Conservation (phyloP, 1,140 invertebrate species). For the Drosophila pallidifrons region DNA sequence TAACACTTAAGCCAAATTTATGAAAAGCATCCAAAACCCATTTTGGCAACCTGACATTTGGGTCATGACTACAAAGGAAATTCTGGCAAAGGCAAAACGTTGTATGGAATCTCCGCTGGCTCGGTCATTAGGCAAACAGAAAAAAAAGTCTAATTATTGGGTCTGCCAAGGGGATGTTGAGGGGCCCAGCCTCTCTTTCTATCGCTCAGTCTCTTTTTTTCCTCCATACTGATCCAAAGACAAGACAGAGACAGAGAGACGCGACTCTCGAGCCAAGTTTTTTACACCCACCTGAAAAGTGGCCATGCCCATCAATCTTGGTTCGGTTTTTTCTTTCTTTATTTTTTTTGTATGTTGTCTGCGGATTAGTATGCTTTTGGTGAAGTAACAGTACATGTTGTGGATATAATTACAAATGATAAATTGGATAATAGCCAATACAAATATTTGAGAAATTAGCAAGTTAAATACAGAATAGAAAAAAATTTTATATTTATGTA, state of each 20-base stretch:
- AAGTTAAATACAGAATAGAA: neutral
- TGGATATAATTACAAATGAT: conserved; percentile 2
- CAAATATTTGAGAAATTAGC: neutral
- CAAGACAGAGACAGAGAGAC: conserved; percentile 35
- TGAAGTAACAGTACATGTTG: conserved; percentile 15
- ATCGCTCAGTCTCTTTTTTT: neutral
- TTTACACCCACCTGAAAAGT: conserved; percentile 54
- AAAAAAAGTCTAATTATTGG: conserved; percentile 72
- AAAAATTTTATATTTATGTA: no score
- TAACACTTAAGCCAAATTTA: conserved; percentile 67
- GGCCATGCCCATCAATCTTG: conserved; percentile 68
- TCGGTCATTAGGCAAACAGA: conserved; percentile 54
- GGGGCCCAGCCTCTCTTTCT: neutral
- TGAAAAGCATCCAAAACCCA: conserved; percentile 38
- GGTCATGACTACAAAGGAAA: conserved; percentile 75
- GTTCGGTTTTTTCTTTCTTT: conserved; percentile 40
- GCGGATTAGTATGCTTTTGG: conserved; percentile 5
- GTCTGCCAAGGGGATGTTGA: neutral
- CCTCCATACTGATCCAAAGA: neutral
- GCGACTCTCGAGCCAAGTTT: conserved; percentile 49
- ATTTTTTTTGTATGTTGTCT: neutral
- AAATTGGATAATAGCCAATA: neutral
- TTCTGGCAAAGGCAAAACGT: conserved; percentile 34
- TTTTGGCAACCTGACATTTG: conserved; percentile 65
- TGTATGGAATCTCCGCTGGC: conserved; percentile 19